phyloP scores from a whole-genome alignment of 2,888 invertebrate species.

The Lasius platythorax region DNA sequence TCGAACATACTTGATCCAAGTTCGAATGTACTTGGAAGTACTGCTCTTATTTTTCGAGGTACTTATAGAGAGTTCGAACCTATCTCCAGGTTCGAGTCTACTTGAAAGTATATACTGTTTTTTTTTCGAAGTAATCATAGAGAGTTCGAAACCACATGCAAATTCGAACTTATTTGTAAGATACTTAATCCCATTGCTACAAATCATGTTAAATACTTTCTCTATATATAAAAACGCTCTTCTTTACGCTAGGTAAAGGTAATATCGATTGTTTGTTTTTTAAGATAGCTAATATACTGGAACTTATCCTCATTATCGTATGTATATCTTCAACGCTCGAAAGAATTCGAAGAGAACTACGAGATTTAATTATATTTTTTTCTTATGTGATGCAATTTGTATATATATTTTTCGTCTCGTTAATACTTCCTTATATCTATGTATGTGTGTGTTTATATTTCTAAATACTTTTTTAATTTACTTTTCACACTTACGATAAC shows the following conservation, averaged over 20 bases:
- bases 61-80: too few relatives aligned
- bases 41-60: too few relatives aligned
- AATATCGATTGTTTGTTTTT: slow-evolving; percentile 10
- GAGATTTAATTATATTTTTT: slow-evolving; percentile 55
- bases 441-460: slow-evolving; percentile 59
- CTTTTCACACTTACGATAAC: slow-evolving; percentile 54
- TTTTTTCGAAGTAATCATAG: too few relatives aligned
- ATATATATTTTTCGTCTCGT: slow-evolving; percentile 42
- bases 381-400: slow-evolving; percentile 60
- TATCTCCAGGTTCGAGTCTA: too few relatives aligned
- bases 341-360: slow-evolving; percentile 49
- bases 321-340: slow-evolving; percentile 48
- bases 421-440: slow-evolving; percentile 41
- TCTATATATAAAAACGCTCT: not conserved
- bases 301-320: not conserved
- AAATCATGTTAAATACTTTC: slow-evolving; percentile 2
- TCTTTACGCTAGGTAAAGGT: not conserved
- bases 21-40: too few relatives aligned
- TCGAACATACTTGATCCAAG: too few relatives aligned
- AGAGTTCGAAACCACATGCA: too few relatives aligned
- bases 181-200: too few relatives aligned
- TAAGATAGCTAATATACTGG: not conserved
- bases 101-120: too few relatives aligned
- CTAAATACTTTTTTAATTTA: slow-evolving; percentile 38
- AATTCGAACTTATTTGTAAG: too few relatives aligned